These are phyloP conservation scores for Argyresthia goedartella DNA, from an alignment of 2,888 invertebrate genomes.

Conservation along the genomic window DNA sequence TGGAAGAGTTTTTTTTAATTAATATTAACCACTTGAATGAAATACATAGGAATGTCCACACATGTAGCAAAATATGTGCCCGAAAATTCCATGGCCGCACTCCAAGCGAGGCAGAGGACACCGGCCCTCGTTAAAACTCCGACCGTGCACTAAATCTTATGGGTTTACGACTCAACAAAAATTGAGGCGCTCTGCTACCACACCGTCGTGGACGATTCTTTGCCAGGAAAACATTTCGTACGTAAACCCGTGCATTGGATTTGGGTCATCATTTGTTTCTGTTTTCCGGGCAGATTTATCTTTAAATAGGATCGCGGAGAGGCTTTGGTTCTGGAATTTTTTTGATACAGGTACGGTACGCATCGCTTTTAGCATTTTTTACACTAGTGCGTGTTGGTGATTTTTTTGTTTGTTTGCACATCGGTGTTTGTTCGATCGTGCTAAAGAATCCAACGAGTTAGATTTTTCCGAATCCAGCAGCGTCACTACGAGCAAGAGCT, in stretches of 20 bases:
- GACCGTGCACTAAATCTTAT: constrained; percentile 58
- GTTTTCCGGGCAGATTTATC: not conserved
- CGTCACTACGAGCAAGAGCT: not conserved
- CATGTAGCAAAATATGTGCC: too few species aligned
- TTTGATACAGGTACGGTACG: too few species aligned
- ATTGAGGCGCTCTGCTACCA: constrained; percentile 32
- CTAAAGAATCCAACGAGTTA: too few species aligned
- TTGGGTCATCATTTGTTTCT: not conserved
- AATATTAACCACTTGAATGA: too few species aligned
- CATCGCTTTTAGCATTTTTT: too few species aligned
- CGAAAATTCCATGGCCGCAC: not conserved
- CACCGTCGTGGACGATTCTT: constrained; percentile 7
- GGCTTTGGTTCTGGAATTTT: not conserved
- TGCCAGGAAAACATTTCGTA: not conserved
- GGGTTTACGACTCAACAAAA: constrained; percentile 62
- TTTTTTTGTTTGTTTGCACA: too few species aligned
- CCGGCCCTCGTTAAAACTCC: constrained; percentile 55
- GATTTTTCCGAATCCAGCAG: too few species aligned
- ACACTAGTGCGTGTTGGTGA: too few species aligned
- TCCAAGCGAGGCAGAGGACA: constrained; percentile 27
- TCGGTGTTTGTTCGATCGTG: too few species aligned
- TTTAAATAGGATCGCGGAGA: not conserved
- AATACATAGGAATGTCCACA: too few species aligned
- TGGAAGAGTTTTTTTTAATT: too few species aligned
- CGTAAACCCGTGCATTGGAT: not conserved